Evolutionary conservation across 2,113 vertebrate species (phyloP), one percentile per base, ranked within the genome.

Genomic region (Corythoichthys haematopterus): DNA sequence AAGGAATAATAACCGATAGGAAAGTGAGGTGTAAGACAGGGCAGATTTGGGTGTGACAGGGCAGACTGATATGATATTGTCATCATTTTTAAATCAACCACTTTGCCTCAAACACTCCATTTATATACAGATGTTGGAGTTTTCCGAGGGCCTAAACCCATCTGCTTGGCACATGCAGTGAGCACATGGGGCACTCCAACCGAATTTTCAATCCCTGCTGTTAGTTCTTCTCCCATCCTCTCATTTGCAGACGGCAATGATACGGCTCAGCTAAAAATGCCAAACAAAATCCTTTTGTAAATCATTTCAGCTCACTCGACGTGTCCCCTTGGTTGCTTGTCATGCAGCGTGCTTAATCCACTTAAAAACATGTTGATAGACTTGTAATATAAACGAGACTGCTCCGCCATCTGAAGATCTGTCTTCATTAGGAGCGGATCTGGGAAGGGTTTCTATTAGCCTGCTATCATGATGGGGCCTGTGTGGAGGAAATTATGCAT

Each of bases 371-470:
- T 75, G 72, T 71, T 83, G 82, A 90, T 80, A 81, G 85, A 77
- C 80, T 63, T 60, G 64, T 75, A 70, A 81, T 86, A 82, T 80
- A 76, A 88, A 83, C 77, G 84, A 85, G 86, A 81, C 74, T 65
- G 76, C 82, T 65, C 40, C 76, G 72, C 78, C 77, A 86, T 85
- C 84, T 62, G 79, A 74, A 77, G 83, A 89, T 88, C 87, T 63
- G 80, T 90, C 87, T 91, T 88, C 85, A 89, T 91, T 88, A 90
- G 75, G 43, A 79, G 67, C 57, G 8, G 80, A 87, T 89, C 85
- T 84, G 69, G 68, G 66, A 72, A 84, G 79, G 75, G 76, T 83
- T 88, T 85, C 85, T 85, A 88, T 91, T 90, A 89, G 85, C 80
- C 86, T 74, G 36, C 87, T 76, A 86, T 90, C 88, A 87, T 88